These are phyloP conservation scores for Edolisoma coerulescens DNA, from an alignment of 2,113 vertebrate species.

Conservation along the genomic window DNA sequence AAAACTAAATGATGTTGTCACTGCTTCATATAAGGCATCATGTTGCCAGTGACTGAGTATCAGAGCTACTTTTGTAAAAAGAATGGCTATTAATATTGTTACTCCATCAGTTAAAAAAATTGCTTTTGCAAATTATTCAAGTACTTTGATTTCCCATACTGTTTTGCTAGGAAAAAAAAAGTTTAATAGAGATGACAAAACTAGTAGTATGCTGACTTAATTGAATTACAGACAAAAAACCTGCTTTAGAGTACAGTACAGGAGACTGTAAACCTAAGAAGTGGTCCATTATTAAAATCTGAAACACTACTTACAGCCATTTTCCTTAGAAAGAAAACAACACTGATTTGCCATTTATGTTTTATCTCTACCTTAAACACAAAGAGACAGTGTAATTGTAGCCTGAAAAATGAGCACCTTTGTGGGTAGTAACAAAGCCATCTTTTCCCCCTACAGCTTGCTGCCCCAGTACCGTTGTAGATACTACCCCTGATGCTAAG, in stretches of 20 bases:
- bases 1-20: neutral
- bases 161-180: neutral
- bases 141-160: neutral
- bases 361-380: neutral
- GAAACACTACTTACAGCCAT: neutral
- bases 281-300: neutral
- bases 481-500: neutral
- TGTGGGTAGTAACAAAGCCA: neutral
- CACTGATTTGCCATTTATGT: neutral
- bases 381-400: neutral
- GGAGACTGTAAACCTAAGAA: neutral
- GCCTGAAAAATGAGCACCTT: neutral
- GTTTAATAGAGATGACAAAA: neutral
- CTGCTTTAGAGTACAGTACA: neutral
- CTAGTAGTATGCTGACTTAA: neutral
- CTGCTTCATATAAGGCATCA: neutral
- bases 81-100: neutral
- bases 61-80: neutral
- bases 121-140: neutral
- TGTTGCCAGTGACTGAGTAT: neutral
- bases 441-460: neutral
- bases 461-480: neutral
- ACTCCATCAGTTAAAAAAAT: neutral
- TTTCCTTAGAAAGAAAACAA: neutral
- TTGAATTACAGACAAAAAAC: neutral